Conservation (phyloP, 2,888 invertebrate genomes). For the Hypena proboscidalis region DNA sequence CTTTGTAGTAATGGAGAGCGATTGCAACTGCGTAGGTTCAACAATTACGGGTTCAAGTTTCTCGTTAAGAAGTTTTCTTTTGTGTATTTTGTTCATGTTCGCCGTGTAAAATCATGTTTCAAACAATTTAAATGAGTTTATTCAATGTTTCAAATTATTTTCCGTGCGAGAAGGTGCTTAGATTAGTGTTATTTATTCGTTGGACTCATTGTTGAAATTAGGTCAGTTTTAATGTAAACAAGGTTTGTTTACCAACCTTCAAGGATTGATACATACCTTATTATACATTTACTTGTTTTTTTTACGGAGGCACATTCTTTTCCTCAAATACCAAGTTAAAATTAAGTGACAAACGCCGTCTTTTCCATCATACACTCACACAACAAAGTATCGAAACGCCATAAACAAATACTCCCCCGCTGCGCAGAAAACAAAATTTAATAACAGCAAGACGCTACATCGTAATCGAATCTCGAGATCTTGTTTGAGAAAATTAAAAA, state of each 20-base stretch:
- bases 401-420: slow-evolving; percentile 53
- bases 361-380: slow-evolving; percentile 6
- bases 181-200: slow-evolving; percentile 10
- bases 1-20: slow-evolving; percentile 65
- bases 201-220: slow-evolving; percentile 9
- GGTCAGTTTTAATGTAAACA: slow-evolving; percentile 12
- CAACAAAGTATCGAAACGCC: slow-evolving; percentile 38
- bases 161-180: slow-evolving; percentile 13
- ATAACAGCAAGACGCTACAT: slow-evolving; percentile 64
- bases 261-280: too few relatives aligned
- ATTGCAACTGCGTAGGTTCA: slow-evolving; percentile 67
- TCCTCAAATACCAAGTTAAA: background rate
- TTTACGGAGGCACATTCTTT: background rate
- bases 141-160: slow-evolving; percentile 13
- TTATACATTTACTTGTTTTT: too few relatives aligned
- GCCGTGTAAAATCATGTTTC: slow-evolving; percentile 21
- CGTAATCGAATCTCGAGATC: slow-evolving; percentile 78
- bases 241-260: background rate
- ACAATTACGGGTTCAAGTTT: slow-evolving; percentile 53
- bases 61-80: slow-evolving; percentile 44
- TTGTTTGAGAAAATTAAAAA: slow-evolving; percentile 83
- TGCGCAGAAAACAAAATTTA: slow-evolving; percentile 66
- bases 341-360: slow-evolving; percentile 14
- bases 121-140: slow-evolving; percentile 17
- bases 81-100: slow-evolving; percentile 13